Evolutionary conservation across 92 coral and sea anemone genomes (phyloP), one percentile per base, ranked within the genome.

Genomic region (Parazoanthus darwini): DNA sequence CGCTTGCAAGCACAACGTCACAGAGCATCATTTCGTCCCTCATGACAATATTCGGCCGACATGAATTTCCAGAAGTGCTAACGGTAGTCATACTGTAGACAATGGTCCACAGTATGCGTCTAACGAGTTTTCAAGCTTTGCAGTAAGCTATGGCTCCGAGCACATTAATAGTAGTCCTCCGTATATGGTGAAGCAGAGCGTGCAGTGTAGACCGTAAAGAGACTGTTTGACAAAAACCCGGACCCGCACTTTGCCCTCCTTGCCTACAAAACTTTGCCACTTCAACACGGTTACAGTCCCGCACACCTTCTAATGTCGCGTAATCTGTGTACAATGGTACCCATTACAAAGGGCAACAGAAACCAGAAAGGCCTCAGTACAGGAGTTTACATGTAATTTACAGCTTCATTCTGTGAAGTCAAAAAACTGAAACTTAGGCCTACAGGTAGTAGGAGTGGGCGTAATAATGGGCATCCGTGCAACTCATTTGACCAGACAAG

Each of bases 1-100:
- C 36, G 20, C 79, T 74, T 33, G 35, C 79, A 44, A 74, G 79
- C 79, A 74, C 79, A 46, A 74, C 79, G 36, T 74, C 79, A 46
- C 79, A 44, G 44, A 74, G 79, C 76, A 71, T 3, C n/a, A 71
- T 22, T 71, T 35, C n/a, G n/a, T 20, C 79, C 48, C 79, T 74
- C 46, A 74, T 35, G 46, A 14, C 79, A 0, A 74, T 74, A 35
- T 74, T 74, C 79, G 13, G 80, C 33, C 20, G 80, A 39, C 80
- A 76, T 39, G 80, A 58, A 38, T 42, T 76, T 11, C 80, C 48
- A n/a, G 80, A 76, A 48, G 43, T 44, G 20, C 23, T 76, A 37
- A 29, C 33, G 33, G 33, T 29, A 29, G 33, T 29, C 33, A 29
- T 29, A 56, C 42, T 39, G 11, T 33, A 23, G 80, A 76, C 43